These are phyloP conservation scores for Xanthorhoe spadicearia DNA, from an alignment of 2,888 invertebrate species.

Conservation along the genomic window DNA sequence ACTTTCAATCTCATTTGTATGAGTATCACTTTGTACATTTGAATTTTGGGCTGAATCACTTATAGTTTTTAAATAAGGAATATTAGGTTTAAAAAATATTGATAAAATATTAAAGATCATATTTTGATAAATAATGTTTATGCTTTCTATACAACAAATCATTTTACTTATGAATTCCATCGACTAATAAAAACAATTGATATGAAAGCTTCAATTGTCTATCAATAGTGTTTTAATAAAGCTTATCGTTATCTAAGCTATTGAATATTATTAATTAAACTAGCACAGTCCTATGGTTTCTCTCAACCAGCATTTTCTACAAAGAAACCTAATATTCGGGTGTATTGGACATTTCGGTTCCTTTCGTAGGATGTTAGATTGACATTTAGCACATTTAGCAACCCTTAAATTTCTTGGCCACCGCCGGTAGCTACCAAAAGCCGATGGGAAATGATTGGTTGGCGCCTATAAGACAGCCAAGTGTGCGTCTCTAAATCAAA, in stretches of 20 bases:
- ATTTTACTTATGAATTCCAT: constrained; percentile 2
- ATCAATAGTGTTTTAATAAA: constrained; percentile 14
- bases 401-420: too few relatives aligned
- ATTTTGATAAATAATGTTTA: constrained; percentile 25
- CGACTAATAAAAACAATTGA: neutral
- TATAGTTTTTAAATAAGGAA: constrained; percentile 50
- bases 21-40: constrained; percentile 41
- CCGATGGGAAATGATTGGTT: too few relatives aligned
- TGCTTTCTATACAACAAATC: constrained; percentile 21
- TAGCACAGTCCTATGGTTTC: neutral
- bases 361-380: too few relatives aligned
- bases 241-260: constrained; percentile 20
- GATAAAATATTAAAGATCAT: constrained; percentile 6
- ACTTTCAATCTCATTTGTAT: constrained; percentile 15
- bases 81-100: constrained; percentile 39
- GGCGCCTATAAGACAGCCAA: too few relatives aligned
- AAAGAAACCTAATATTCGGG: too few relatives aligned
- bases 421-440: too few relatives aligned
- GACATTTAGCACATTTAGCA: too few relatives aligned
- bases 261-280: neutral
- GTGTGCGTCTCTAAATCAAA: too few relatives aligned
- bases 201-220: constrained; percentile 8
- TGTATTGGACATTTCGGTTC: too few relatives aligned
- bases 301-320: too few relatives aligned
- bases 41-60: constrained; percentile 47